Base-by-base conservation (phyloP, 2,888 invertebrate genomes). In the Calameuta idolon region DNA sequence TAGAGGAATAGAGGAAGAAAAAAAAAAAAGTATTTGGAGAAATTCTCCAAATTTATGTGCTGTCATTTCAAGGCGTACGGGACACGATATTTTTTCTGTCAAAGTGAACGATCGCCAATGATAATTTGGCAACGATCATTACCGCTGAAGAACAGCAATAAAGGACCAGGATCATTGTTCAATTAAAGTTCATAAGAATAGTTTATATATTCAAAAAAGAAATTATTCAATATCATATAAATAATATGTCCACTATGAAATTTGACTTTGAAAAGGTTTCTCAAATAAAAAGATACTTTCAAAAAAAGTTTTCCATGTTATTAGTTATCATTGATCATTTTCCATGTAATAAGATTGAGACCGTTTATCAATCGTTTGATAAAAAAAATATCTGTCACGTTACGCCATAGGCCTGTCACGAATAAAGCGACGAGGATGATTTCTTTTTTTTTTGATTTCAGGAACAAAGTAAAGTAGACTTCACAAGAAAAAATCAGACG, bases 341-440 rank as follows among this genome's bases (percentile, higher is more conserved):
- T 23, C 23, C 9, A 40, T 12, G 40, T 9, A 55, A 55, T 2
- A 23, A 9, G 55, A 23, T 23, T 15, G 9, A 55, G 55, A 23
- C 0, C 55, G 55, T 40, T 40, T 15, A 40, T 23, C 23, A 55
- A 15, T 55, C 15, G 40, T 15, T 15, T 15, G 23, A 55, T 55
- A 9, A 15, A 55, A 40, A 55, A 55, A 55, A 55, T 55, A 55
- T 55, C 55, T 55, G 55, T 55, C 55, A 55, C 55, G 55, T 55
- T 55, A 9, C 23, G 23, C 55, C 74, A 75, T 82, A 82, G 82
- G 82, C 82, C 82, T 80, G 80, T 80, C 77, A 77, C 37, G 76
- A 77, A 77, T 76, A 69, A 78, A 77, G 69, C 77, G 55, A 76
- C 75, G 68, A 75, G 69, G 23, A 40, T 74, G 40, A 37, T 37